phyloP scores from a whole-genome alignment of 2,113 vertebrate species.

The Calyptomena viridis region DNA sequence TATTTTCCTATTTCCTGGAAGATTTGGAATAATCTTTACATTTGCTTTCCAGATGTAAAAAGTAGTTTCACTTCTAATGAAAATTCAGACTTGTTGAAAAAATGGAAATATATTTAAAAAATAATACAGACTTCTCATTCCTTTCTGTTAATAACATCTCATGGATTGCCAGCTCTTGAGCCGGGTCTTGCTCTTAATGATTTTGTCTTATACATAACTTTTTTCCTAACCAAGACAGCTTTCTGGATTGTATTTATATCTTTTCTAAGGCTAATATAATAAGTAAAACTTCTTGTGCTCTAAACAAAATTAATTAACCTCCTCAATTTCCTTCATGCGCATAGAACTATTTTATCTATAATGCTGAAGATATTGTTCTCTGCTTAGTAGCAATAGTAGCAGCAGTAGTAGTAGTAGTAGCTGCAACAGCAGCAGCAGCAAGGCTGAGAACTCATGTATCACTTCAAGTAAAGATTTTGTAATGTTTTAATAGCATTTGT shows the following conservation, averaged over 20 bases:
- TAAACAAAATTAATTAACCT: neutral
- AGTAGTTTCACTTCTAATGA: neutral
- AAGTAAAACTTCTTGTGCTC: neutral
- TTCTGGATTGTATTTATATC: neutral
- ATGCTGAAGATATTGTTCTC: neutral
- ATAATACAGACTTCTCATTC: neutral
- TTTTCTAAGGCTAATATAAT: neutral
- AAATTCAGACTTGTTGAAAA: neutral
- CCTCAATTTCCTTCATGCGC: neutral
- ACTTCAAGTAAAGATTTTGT: neutral
- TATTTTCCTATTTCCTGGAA: neutral
- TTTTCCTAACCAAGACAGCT: neutral
- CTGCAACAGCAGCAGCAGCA: neutral
- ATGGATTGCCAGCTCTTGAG: neutral
- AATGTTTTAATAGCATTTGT: neutral
- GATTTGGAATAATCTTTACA: neutral
- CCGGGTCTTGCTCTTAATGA: neutral
- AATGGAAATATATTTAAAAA: neutral
- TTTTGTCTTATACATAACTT: neutral
- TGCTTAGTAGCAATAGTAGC: neutral
- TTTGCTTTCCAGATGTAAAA: neutral
- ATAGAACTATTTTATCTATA: neutral
- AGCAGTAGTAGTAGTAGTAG: neutral
- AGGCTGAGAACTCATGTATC: neutral
- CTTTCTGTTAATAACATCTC: neutral